Evolutionary conservation across 2,888 invertebrate species (phyloP), one percentile per base, ranked within the genome.

Genomic region (Cerastoderma edule): DNA sequence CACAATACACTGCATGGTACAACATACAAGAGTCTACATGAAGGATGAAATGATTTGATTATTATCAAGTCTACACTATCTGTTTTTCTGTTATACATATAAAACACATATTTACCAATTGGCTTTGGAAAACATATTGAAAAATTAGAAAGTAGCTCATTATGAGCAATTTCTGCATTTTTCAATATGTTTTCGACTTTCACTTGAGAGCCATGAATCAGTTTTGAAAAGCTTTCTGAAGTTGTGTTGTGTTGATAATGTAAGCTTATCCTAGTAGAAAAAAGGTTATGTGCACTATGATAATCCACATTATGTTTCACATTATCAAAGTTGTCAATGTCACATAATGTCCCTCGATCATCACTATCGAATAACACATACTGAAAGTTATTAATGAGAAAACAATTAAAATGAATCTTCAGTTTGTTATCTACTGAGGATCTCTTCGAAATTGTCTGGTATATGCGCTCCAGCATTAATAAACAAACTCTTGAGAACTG

Each of bases 401-500:
- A 63, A 63, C 16, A 35, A 35, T 63, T 19, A 22, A 22, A n/a
- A 35, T 13, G 24, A 5, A 1, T 63, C 33, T 2, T 6, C 24
- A 6, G 24, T 72, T 74, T 56, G 75, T 82, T 82, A 82, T 48
- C 79, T 78, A 35, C 35, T 75, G 69, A 89, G 71, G 54, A 89
- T 77, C 30, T 87, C 85, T 46, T 88, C 84, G 77, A 89, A 85
- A 68, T 87, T 86, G 33, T 84, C 83, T 24, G 90, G 90, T 69
- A 90, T 76, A 22, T 85, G 75, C 3, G 87, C 84, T 13, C 89
- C 89, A 63, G 88, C 95, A 91, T 95, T 95, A 87, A 95, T 94
- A 92, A 96, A 95, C 80, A 96, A 93, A 76, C 95, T 95, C 89
- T 95, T 94, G 76, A 96, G 95, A 64, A 98, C 95, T 92, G 96